These are phyloP conservation scores for Stenchaetothrips biformis DNA, from an alignment of 2,888 invertebrate species.

Conservation along the genomic window DNA sequence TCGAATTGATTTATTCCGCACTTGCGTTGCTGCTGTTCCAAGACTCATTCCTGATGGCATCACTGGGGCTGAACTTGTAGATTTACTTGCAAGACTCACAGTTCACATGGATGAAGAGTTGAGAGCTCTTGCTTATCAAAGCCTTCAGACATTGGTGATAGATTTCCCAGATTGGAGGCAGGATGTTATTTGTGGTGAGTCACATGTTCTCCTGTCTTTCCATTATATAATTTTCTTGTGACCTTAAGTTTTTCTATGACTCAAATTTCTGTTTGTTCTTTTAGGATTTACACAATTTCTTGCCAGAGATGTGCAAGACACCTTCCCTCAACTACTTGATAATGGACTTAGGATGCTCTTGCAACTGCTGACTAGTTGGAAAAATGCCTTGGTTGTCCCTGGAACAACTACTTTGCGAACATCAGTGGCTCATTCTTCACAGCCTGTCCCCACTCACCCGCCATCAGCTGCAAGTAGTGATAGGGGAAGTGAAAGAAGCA, in stretches of 20 bases:
- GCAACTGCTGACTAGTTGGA: conserved; percentile 89
- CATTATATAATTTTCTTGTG: background rate
- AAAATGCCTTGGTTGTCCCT: conserved; percentile 59
- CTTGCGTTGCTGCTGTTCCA: conserved; percentile 97
- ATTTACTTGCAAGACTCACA: conserved; percentile 86
- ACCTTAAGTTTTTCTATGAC: conserved; percentile 43
- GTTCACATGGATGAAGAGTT: conserved; percentile 99
- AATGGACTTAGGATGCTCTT: conserved; percentile 88
- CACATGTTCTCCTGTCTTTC: background rate
- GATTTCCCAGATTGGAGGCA: conserved; percentile 98
- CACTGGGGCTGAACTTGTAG: conserved; percentile 89
- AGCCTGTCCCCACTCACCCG: background rate
- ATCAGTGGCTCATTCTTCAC: background rate
- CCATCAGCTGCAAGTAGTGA: background rate
- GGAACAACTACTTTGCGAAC: background rate
- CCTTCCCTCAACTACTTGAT: conserved; percentile 84
- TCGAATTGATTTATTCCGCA: conserved; percentile 94
- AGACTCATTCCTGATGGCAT: conserved; percentile 96
- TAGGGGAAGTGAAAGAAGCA: background rate
- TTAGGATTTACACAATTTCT: conserved; percentile 89
- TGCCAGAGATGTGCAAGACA: conserved; percentile 86
- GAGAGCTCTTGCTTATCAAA: conserved; percentile 86
- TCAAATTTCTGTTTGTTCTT: conserved; percentile 34
- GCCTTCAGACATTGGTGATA: conserved; percentile 88
- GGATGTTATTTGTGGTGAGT: conserved; percentile 69